Evolutionary conservation across 2,888 invertebrate species (phyloP).

Genomic region (Tachina lurida): DNA sequence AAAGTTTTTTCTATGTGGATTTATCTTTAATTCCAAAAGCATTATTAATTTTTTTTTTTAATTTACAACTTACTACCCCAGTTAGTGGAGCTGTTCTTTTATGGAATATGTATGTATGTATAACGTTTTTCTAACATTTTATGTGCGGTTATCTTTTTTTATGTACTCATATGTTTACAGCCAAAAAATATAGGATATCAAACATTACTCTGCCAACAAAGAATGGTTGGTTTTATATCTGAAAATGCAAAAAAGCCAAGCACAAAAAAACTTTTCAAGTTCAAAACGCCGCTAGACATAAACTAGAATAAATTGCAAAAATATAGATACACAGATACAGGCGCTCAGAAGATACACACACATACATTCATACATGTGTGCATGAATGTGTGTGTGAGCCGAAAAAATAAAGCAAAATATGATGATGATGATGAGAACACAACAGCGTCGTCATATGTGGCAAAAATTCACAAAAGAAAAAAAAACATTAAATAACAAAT

Average conservation of each 20-base stretch:
- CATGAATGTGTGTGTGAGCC: not conserved
- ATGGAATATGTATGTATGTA: conserved; percentile 2
- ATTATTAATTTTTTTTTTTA: not conserved
- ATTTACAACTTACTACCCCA: conserved; percentile 33
- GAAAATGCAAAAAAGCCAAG: conserved; percentile 57
- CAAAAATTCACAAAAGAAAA: conserved; percentile 32
- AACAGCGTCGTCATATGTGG: conserved; percentile 55
- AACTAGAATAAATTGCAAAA: conserved; percentile 56
- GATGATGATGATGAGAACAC: conserved; percentile 53
- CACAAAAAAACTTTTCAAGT: conserved; percentile 70
- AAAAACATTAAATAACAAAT: conserved; percentile 29
- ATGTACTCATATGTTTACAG: not conserved
- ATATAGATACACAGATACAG: conserved; percentile 21
- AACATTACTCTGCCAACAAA: conserved; percentile 45
- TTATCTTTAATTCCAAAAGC: too few relatives aligned
- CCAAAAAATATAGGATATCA: conserved; percentile 33
- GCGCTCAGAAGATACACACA: not conserved
- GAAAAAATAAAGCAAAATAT: conserved; percentile 50
- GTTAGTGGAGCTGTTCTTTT: conserved; percentile 7
- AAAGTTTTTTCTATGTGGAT: not conserved
- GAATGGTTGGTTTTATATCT: conserved; percentile 30
- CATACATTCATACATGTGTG: too few relatives aligned
- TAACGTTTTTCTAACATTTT: not conserved
- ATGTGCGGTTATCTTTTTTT: not conserved
- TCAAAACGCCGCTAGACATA: conserved; percentile 72